A percentile compares a stretch with the other conserved stretches of the same genome.
Conservation (phyloP, 2,113 vertebrate species). For the Phylloscopus whistleri region DNA sequence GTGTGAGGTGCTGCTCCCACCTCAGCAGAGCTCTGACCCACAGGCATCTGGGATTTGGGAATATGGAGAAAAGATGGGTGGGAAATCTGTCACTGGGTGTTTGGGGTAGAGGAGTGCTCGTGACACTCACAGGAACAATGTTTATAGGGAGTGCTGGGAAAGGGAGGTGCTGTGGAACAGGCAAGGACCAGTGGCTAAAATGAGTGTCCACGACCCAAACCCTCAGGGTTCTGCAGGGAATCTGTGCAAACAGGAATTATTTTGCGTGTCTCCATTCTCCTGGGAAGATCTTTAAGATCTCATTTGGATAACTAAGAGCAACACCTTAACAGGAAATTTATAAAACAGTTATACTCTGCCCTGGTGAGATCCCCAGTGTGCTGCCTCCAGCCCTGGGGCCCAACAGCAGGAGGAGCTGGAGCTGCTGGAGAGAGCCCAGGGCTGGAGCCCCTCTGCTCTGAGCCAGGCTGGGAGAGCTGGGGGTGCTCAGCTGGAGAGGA, state of each 20-base stretch:
- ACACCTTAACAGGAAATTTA: not conserved
- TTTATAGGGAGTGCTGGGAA: not conserved
- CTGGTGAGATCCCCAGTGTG: not conserved
- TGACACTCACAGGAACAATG: not conserved
- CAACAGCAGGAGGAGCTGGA: not conserved
- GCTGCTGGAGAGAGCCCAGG: too few species aligned
- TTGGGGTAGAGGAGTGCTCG: not conserved
- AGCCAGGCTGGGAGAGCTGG: too few species aligned
- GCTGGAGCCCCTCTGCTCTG: too few species aligned
- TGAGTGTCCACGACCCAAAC: not conserved
- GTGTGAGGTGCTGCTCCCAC: not conserved
- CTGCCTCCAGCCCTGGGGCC: not conserved
- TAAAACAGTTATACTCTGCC: too few species aligned
- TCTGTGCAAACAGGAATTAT: not conserved
- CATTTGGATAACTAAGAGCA: not conserved
- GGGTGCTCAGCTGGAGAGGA: too few species aligned
- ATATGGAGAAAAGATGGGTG: fast-evolving
- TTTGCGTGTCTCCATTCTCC: too few species aligned
- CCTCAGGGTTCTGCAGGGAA: not conserved
- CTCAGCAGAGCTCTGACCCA: not conserved
- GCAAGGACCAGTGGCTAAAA: not conserved
- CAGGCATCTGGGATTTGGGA: not conserved
- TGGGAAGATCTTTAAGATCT: not conserved
- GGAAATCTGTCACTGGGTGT: not conserved
- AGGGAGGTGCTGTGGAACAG: not conserved